Evolutionary conservation across 2,797 vertebrate genomes (phyloP), one percentile per base, ranked within the genome.

Genomic region (Spea hammondii): DNA sequence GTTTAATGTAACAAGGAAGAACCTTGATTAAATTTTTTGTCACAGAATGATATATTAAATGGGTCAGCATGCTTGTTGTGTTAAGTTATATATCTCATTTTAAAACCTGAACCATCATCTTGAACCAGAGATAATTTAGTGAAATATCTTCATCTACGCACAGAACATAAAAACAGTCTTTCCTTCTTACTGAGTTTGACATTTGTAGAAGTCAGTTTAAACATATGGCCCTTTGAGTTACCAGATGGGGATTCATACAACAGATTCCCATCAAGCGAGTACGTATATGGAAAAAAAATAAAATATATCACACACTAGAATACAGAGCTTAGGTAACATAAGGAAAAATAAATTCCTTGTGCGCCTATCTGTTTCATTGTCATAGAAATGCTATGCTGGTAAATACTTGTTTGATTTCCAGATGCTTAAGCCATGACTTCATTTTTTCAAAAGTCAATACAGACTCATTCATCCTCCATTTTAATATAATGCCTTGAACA

Each of bases 11-110:
- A 73, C 68, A 80, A 64, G 49, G 49, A 83, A 88, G 83, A 85
- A 85, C 83, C 78, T 77, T 79, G 70, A 78, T 87, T 74, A 83
- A 86, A 86, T 86, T 78, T 53, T 84, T 57, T 78, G 17, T 17
- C 54, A 48, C 60, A 62, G 62, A 72, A 11, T 46, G 8, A 46
- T n/a, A 70, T 69, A 60, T 65, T 69, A 74, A 84, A 85, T 87
- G 78, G 67, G 82, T 83, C 78, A 83, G 72, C 59, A 5, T 71
- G 74, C 74, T 17, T 83, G 2, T 59, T 67, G 6, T 85, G 84
- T 57, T 57, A 81, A 79, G 80, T 78, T 77, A 74, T 74, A 84
- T 84, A 59, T 83, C 85, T 55, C 59, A 68, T 57, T 4, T 49
- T 72, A 50, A 17, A 74, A 32, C 50, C 49, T 50, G 12, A 10